phyloP scores from a whole-genome alignment of 2,113 vertebrate genomes.

The Erythrocercus mccallii region DNA sequence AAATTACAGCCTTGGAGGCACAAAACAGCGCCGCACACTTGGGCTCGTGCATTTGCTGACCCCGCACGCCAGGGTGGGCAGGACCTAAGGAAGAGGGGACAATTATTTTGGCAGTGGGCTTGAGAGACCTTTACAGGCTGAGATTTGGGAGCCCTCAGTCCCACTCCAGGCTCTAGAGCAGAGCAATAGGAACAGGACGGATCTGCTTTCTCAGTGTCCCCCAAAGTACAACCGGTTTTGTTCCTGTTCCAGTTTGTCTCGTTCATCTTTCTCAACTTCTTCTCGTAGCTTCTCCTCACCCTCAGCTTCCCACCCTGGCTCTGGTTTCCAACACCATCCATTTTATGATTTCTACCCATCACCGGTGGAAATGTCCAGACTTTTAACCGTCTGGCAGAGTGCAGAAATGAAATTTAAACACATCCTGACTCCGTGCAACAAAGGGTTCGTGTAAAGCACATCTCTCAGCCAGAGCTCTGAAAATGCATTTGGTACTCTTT shows the following conservation, averaged over 20 bases:
- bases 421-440: slow-evolving; percentile 22
- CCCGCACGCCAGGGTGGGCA: accelerated
- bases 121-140: not conserved
- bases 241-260: not conserved
- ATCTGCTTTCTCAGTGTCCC: not conserved
- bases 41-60: not conserved
- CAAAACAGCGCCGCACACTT: accelerated
- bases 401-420: slow-evolving; percentile 27
- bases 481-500: slow-evolving; percentile 54
- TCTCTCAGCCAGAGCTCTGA: not conserved
- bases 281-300: not conserved
- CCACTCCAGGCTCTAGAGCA: not conserved
- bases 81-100: not conserved
- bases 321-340: not conserved
- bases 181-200: not conserved
- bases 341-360: not conserved
- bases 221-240: not conserved
- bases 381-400: not conserved
- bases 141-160: not conserved
- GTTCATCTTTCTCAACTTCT: not conserved
- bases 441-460: slow-evolving; percentile 5
- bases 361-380: not conserved
- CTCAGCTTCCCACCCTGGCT: not conserved
- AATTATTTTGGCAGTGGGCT: not conserved
- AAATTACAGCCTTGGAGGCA: not conserved